phyloP scores from a whole-genome alignment of 2,113 vertebrate genomes.

The Myodes glareolus region DNA sequence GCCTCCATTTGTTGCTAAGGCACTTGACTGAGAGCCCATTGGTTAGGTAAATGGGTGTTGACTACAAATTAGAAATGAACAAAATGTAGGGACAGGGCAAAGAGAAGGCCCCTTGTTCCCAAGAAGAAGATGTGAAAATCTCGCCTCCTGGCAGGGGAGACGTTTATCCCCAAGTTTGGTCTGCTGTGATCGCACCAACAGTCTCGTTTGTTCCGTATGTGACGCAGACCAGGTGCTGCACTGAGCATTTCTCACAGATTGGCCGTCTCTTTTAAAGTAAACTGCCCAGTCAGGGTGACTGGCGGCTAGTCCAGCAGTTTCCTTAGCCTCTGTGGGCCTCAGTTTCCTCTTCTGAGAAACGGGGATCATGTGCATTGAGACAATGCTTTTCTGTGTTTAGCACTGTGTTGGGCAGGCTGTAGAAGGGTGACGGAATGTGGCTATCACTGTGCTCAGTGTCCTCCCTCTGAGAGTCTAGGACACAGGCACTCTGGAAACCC shows the following conservation, averaged over 20 bases:
- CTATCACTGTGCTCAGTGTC: too few species aligned
- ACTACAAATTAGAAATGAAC: not conserved
- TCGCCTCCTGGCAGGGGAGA: too few species aligned
- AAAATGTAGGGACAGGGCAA: too few species aligned
- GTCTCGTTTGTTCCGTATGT: not conserved
- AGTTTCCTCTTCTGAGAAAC: slow-evolving; percentile 11
- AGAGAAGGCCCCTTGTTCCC: not conserved
- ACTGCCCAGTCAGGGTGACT: too few species aligned
- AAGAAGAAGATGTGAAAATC: not conserved
- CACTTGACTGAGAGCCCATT: not conserved
- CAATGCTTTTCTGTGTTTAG: not conserved
- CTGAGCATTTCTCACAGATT: not conserved
- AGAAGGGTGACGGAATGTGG: not conserved
- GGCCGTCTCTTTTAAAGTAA: not conserved
- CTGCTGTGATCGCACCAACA: not conserved
- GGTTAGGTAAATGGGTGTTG: not conserved
- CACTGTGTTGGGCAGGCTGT: not conserved
- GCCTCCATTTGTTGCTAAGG: slow-evolving; percentile 5
- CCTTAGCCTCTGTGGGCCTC: not conserved
- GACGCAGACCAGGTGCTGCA: not conserved
- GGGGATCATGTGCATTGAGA: not conserved
- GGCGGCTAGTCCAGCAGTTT: not conserved
- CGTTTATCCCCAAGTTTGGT: not conserved
- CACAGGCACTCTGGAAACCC: not conserved
- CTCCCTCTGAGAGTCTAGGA: not conserved